phyloP scores from a whole-genome alignment of 1,140 invertebrate species.

The Platorchestia sp. region DNA sequence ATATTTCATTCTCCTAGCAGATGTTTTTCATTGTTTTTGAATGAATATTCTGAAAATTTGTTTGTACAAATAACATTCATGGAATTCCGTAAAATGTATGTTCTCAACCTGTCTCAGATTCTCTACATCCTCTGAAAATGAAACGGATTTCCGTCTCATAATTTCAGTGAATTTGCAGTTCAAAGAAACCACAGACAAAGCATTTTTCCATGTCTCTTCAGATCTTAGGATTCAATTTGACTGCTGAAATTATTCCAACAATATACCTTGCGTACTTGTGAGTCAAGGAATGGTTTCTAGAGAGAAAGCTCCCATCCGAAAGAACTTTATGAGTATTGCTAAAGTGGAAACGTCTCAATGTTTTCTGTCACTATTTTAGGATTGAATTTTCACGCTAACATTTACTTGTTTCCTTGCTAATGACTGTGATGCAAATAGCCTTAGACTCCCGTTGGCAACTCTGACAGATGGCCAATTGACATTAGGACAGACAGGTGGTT shows the following conservation, averaged over 20 bases:
- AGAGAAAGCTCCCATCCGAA: not conserved
- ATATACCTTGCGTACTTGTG: not conserved
- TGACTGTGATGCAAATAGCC: not conserved
- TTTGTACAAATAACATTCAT: too few species aligned
- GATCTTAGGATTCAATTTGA: not conserved
- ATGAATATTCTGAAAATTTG: too few species aligned
- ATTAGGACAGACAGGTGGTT: slow-evolving; percentile 11
- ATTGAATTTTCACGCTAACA: not conserved
- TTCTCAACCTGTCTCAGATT: not conserved
- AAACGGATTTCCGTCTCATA: not conserved
- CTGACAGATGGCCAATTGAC: not conserved
- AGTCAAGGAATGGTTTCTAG: not conserved
- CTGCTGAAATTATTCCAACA: not conserved
- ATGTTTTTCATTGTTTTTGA: too few species aligned
- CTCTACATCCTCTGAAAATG: not conserved
- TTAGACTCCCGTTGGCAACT: not conserved
- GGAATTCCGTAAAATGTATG: too few species aligned
- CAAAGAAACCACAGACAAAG: not conserved
- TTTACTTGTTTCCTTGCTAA: not conserved
- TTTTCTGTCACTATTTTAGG: not conserved
- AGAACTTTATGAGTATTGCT: not conserved
- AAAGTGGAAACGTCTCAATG: not conserved
- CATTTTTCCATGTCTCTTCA: not conserved
- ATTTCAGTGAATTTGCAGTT: not conserved
- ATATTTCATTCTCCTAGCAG: too few species aligned